Base-by-base conservation (phyloP, 1,140 invertebrate species). In the Wiebesia pumilae region DNA sequence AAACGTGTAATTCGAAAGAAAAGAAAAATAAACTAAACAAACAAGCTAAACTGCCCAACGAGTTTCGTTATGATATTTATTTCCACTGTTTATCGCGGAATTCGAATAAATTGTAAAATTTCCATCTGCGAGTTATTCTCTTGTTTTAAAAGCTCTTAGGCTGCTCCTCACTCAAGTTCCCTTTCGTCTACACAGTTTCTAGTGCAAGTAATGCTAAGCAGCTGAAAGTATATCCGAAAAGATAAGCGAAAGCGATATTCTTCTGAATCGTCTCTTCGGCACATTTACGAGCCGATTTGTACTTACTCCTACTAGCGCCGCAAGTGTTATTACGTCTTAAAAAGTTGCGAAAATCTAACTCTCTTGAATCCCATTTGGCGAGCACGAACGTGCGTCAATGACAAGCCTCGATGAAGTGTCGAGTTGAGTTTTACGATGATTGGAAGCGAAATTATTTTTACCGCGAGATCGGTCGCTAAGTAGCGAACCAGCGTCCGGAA, bases 391-490 rank as follows among this genome's bases (percentile, higher is more conserved):
- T 51, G 38, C 67, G 67, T 12, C 81, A 75, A 73, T 75, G 51
- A 77, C 71, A 43, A 83, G 51, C 33, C 67, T 10, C 51, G 51
- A 83, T 83, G 51, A 62, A 77, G 71, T 77, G 51, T 83, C 82
- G 82, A 58, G 71, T 58, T 38, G 40, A 78, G 62, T 84, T 84
- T 84, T 84, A 78, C 83, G 73, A 84, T 79, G 83, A 78, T 84
- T 84, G 83, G 54, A n/a, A 58, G 35, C 12, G 38, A 24, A 84
- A 79, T 43, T 62, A 84, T 84, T 78, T 84, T 79, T 84, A 47
- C 38, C 54, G 69, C 67, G 33, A 19, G 35, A 21, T 35, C 79
- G 69, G 33, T 12, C 3, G 1, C 69, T 47, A 54, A 78, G n/a
- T 30, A 33, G n/a, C 27, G 47, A 33, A 54, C 12, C n/a, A 14